A percentile compares a stretch with the other conserved stretches of the same genome.
These are phyloP conservation scores for Neomicropteryx cornuta DNA, from an alignment of 1,140 invertebrate genomes.

Conservation along the genomic window DNA sequence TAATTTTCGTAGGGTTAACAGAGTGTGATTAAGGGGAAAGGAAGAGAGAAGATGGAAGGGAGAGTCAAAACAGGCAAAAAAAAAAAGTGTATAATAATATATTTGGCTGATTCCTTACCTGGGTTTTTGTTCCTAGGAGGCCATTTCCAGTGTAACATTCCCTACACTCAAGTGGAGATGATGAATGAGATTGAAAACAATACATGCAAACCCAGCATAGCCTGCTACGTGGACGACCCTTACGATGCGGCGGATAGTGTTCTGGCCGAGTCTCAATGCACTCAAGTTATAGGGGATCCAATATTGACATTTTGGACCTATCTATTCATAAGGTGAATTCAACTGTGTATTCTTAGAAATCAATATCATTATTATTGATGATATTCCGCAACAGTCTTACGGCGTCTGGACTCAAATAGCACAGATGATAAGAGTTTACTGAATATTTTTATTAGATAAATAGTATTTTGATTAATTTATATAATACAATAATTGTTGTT, in stretches of 20 bases:
- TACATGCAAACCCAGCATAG: constrained; percentile 45
- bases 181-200: constrained; percentile 26
- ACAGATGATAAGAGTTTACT: too few relatives aligned
- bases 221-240: constrained; percentile 55
- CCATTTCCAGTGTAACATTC: constrained; percentile 44
- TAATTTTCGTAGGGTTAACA: too few relatives aligned
- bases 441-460: too few relatives aligned
- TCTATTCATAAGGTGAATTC: constrained; percentile 40
- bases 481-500: too few relatives aligned
- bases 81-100: background rate
- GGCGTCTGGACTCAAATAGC: too few relatives aligned
- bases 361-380: too few relatives aligned
- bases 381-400: too few relatives aligned
- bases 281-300: constrained; percentile 46
- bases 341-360: background rate
- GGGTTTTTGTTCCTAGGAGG: constrained; percentile 25
- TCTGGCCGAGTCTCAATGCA: constrained; percentile 51
- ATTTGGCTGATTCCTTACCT: constrained; percentile 1
- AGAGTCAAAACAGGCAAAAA: too few relatives aligned
- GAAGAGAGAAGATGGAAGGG: too few relatives aligned
- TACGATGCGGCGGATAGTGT: constrained; percentile 51
- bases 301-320: constrained; percentile 60
- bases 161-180: constrained; percentile 22
- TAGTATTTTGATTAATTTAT: too few relatives aligned
- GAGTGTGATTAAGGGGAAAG: too few relatives aligned